Base-by-base conservation (phyloP, 2,888 invertebrate genomes). In the Rhamphomyia laevipes region DNA sequence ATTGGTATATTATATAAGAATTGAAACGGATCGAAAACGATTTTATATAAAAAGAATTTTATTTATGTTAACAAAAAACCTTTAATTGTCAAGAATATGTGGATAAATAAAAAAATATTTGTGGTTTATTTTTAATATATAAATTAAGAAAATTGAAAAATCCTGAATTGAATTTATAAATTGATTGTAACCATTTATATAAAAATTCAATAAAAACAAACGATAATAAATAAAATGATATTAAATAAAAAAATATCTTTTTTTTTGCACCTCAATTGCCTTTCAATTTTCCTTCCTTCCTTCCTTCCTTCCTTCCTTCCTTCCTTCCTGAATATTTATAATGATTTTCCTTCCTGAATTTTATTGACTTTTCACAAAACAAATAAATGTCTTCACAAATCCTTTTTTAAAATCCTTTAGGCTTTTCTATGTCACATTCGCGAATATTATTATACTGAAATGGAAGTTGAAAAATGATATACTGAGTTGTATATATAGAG, bases 21-120 rank as follows among this genome's bases (percentile, higher is more conserved):
- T 5, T 21, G 3, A 21, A 5, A 4, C 5, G 3, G 5, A 21
- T 21, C 21, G 21, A 4, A 3, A 21, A 21, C 4, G 21, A 21
- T 21, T 4, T 27, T 27, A 6, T n/a, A n/a, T n/a, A n/a, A n/a
- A n/a, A n/a, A n/a, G n/a, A n/a, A n/a, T n/a, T n/a, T n/a, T n/a
- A n/a, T n/a, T n/a, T n/a, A n/a, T n/a, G n/a, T n/a, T n/a, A n/a
- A n/a, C n/a, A n/a, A n/a, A n/a, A 27, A 27, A 27, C 4, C 6
- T 27, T 27, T 27, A 27, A 27, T 37, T 21, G 9, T 4, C 16
- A 47, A 40, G 27, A 9, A 53, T 45, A 37, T 30, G n/a, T n/a
- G n/a, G n/a, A n/a, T n/a, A n/a, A n/a, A 4, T 47, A 23, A 46
- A 49, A 52, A 44, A 31, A 40, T 49, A 48, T 35, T 18, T 44